Conservation (phyloP, 2,797 vertebrate species). For the Phrynocephalus vlangalii region DNA sequence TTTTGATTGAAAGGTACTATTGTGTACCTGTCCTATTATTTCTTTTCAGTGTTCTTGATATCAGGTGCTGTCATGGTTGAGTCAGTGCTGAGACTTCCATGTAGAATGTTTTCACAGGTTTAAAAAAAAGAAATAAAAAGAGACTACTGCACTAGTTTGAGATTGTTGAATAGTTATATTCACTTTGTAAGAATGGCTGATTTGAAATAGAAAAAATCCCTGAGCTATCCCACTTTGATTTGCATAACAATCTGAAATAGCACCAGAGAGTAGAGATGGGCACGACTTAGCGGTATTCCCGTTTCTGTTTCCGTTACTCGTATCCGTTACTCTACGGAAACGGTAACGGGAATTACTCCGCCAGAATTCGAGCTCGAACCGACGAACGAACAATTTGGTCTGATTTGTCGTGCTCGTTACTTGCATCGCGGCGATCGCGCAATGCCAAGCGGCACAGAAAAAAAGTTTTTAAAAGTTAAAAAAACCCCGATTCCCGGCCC, state of each 20-base stretch:
- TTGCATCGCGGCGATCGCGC: no score
- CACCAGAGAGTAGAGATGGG: no score
- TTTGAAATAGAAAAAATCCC: background rate
- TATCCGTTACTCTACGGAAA: no score
- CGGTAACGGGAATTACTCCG: no score
- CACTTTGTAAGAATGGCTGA: background rate
- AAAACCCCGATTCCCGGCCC: no score
- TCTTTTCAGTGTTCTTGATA: background rate
- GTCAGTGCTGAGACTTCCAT: background rate
- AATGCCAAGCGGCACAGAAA: no score
- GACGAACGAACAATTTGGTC: no score
- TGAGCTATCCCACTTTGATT: background rate
- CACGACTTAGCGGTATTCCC: no score
- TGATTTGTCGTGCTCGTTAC: no score
- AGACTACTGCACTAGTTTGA: conserved; percentile 15
- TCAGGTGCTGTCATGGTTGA: background rate
- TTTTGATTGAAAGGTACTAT: background rate
- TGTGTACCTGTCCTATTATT: background rate
- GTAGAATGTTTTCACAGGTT: background rate
- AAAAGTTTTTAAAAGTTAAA: no score
- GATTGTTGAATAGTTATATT: background rate
- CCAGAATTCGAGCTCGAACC: no score
- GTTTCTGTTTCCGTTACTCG: no score
- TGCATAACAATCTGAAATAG: background rate
- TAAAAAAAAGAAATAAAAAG: background rate